A percentile compares a stretch with the other conserved stretches of the same genome.
Conservation (phyloP, 2,888 invertebrate genomes). For the Tipula unca region DNA sequence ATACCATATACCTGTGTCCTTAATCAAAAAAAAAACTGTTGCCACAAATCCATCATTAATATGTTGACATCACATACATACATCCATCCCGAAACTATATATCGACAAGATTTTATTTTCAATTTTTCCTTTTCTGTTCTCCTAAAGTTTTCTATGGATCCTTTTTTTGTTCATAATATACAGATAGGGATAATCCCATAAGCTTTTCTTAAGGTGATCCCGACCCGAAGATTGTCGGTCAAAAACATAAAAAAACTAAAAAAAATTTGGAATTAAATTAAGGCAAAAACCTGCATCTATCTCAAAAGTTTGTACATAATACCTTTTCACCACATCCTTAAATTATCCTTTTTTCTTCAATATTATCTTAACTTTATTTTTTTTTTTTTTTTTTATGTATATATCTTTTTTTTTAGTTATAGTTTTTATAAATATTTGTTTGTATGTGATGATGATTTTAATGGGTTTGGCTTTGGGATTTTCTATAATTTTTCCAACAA, state of each 20-base stretch:
- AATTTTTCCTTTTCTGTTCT: neutral
- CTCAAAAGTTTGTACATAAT: neutral
- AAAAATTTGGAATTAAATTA: neutral
- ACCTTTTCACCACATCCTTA: slow-evolving; percentile 14
- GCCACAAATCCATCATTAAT: neutral
- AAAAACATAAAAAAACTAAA: neutral
- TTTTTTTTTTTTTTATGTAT: neutral
- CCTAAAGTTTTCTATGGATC: neutral
- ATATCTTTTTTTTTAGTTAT: neutral
- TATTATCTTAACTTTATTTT: neutral
- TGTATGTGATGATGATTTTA: slow-evolving; percentile 14
- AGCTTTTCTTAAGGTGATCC: slow-evolving; percentile 14
- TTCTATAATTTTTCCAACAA: neutral
- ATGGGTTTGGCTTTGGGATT: slow-evolving; percentile 8
- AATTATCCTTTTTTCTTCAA: slow-evolving; percentile 3
- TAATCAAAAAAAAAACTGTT: neutral
- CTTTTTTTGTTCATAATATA: neutral
- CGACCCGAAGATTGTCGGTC: slow-evolving; percentile 8
- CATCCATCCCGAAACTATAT: neutral
- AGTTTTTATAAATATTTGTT: neutral
- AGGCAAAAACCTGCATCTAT: neutral
- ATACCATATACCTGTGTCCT: neutral
- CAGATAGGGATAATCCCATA: neutral
- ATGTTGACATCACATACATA: neutral
- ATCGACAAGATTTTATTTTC: neutral